These are phyloP conservation scores for Notothenia coriiceps DNA, from an alignment of 2,113 vertebrate species.

Conservation along the genomic window DNA sequence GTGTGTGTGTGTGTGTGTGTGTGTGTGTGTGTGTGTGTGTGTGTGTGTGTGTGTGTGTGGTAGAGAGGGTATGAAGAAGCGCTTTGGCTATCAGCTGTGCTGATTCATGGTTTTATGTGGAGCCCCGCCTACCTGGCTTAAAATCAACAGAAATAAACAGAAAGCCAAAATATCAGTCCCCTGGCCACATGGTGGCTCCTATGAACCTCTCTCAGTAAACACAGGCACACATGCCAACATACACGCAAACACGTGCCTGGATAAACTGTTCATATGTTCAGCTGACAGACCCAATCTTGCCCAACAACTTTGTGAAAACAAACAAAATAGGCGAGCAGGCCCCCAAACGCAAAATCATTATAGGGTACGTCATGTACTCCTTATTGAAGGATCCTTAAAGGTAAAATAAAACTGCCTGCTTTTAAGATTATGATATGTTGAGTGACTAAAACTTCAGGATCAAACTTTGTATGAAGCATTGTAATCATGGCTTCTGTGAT, in stretches of 20 bases:
- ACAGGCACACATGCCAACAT: constrained; percentile 57
- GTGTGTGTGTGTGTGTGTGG: not conserved
- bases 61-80: constrained; percentile 25
- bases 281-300: constrained; percentile 18
- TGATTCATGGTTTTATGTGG: constrained; percentile 73
- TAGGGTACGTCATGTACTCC: not conserved
- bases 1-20: not conserved
- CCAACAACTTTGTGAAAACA: constrained; percentile 22
- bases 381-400: not conserved
- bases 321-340: not conserved
- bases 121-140: constrained; percentile 58
- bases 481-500: not conserved
- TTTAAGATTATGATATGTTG: not conserved
- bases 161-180: constrained; percentile 47
- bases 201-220: constrained; percentile 59
- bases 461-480: not conserved
- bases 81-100: constrained; percentile 59
- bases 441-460: not conserved
- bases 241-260: constrained; percentile 47
- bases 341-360: not conserved
- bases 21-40: not conserved
- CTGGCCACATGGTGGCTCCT: constrained; percentile 49
- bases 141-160: constrained; percentile 61
- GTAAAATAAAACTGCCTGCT: not conserved
- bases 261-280: constrained; percentile 16